Conservation (phyloP, 2,113 vertebrate species). For the Serinus canaria region DNA sequence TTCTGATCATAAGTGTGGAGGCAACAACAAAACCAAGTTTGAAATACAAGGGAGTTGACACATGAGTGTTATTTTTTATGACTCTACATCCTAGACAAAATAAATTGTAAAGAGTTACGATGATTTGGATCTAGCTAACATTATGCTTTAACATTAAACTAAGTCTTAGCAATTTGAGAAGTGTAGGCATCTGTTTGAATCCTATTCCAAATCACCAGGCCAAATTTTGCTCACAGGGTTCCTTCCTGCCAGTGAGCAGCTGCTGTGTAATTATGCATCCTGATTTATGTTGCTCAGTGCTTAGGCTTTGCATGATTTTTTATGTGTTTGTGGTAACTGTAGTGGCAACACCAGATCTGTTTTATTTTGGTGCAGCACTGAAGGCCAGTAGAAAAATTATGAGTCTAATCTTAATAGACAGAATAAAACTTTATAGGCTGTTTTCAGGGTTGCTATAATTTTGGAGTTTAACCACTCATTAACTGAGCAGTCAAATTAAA, state of each 20-base stretch:
- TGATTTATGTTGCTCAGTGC: neutral
- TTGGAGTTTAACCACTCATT: neutral
- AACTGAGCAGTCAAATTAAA: neutral
- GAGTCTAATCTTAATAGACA: neutral
- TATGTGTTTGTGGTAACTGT: neutral
- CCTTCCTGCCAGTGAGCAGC: neutral
- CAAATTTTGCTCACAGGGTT: neutral
- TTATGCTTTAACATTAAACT: neutral
- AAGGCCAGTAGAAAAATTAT: neutral
- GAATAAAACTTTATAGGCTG: neutral
- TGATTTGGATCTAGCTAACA: neutral
- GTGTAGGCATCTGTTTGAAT: neutral
- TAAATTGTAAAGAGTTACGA: neutral
- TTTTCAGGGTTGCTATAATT: neutral
- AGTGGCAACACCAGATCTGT: neutral
- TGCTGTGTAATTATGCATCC: neutral
- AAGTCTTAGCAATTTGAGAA: neutral
- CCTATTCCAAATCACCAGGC: neutral
- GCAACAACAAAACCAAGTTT: neutral
- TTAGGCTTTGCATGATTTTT: neutral
- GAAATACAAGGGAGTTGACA: neutral
- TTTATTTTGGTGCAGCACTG: neutral
- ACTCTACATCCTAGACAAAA: neutral
- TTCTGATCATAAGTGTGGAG: neutral
- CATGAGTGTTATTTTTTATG: neutral